Conservation (phyloP, 2,797 vertebrate species). For the Avahi laniger region DNA sequence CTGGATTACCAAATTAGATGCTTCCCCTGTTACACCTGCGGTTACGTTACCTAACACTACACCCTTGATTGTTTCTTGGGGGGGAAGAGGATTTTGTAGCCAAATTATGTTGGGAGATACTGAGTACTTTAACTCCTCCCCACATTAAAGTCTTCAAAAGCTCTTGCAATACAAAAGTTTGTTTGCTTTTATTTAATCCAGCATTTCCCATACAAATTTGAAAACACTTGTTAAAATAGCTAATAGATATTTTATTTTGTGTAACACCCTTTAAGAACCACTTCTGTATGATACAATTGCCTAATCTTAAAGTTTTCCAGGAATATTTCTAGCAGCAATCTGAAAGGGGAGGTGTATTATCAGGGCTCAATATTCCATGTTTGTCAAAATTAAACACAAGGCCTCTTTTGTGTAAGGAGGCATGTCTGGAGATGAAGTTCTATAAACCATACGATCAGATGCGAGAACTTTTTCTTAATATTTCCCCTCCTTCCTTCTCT, state of each 20-base stretch:
- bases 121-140: background rate
- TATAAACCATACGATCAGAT: background rate
- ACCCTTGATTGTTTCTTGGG: background rate
- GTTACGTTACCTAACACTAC: background rate
- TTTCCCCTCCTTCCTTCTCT: background rate
- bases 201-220: background rate
- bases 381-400: background rate
- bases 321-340: background rate
- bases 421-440: background rate
- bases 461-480: constrained; percentile 51
- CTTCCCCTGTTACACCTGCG: accelerated
- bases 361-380: background rate
- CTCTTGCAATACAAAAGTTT: background rate
- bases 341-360: background rate
- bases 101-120: background rate
- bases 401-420: background rate
- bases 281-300: background rate
- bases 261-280: background rate
- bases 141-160: background rate
- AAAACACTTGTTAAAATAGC: background rate
- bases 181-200: background rate
- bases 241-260: background rate
- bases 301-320: background rate
- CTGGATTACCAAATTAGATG: accelerated
- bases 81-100: background rate